Base-by-base conservation (phyloP, 2,113 vertebrate species). In the Blennius ocellaris region DNA sequence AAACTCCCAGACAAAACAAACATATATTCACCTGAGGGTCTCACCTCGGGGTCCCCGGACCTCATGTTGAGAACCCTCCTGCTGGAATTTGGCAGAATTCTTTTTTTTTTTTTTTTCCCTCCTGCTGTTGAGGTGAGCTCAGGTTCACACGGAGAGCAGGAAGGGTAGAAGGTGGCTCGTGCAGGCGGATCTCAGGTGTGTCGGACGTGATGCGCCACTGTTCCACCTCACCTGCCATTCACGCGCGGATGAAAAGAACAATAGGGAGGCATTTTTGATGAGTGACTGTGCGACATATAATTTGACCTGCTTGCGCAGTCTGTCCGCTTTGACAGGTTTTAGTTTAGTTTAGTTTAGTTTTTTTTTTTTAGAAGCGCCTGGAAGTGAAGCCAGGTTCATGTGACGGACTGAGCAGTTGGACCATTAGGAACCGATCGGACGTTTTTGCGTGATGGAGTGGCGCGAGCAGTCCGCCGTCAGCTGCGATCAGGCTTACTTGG, bases 381-480 rank as follows among this genome's bases (percentile, higher is more conserved):
- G 55, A 73, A 45, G 15, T 7, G 52, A 16, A 2, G 16, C 12
- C 55, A 16, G 17, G 0, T 58, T 73, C 16, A 6, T 69, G 63
- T 41, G 67, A 30, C 21, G 2, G 67, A 45, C 39, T 15, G 6
- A 43, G 1, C 11, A 30, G 17, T 36, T 60, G 41, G 45, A 10
- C 4, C 49, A 44, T 9, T n/a, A 68, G 51, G 77, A 67, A 11
- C 52, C 6, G 51, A 30, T 56, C 54, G 47, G 6, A 56, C 0
- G 38, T 44, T 48, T n/a, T 14, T 58, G 89, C 70, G n/a, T n/a
- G 87, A 95, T 96, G 95, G 95, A 95, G 87, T 94, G 93, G 89
- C 87, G 94, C 63, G 93, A 95, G 78, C 95, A 93, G 77, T 86
- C 88, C 1, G 88, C 93, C 10, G 76, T 92, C 69, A 91, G 93